Evolutionary conservation across 2,888 invertebrate species (phyloP), one percentile per base, ranked within the genome.

Genomic region (Trissoscelio sp.): DNA sequence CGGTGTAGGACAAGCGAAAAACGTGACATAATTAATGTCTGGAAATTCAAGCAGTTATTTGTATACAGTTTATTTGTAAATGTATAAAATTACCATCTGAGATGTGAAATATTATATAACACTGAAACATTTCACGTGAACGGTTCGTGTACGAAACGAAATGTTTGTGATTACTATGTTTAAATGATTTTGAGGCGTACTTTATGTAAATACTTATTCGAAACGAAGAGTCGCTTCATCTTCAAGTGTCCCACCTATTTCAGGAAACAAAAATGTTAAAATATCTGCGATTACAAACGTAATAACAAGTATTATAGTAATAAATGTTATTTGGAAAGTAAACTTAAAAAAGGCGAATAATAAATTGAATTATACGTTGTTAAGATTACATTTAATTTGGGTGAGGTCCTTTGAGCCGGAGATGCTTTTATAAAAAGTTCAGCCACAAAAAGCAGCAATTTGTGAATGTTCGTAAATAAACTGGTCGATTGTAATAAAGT

Each of bases 111-210:
- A 20, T 64, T 64, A 34, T 34, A 20, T 48, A 64, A 64, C 48
- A 7, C 7, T 22, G 48, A 48, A 34, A 31, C 46, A 44, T 9
- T 34, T 64, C 64, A 64, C 64, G 64, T 64, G 64, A 62, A 44
- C 34, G 9, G 20, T 48, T 18, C 46, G 34, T 62, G 62, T 18
- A n/a, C 62, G 16, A 18, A 46, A 31, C 48, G 34, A 62, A 62
- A 58, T 22, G 46, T 34, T 46, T 62, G 18, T 46, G 62, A 62
- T 62, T 62, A 62, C 62, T 28, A 37, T 37, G 37, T 46, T 46
- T 20, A 20, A 18, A 46, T 20, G 46, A 46, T 11, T 46, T 20
- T 9, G 9, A 20, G 20, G 18, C 18, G 20, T 20, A 9, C 11
- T 46, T 20, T 16, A 16, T 14, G 46, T 46, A 20, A 20, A 46